These are phyloP conservation scores for Sebastes matsubarae DNA, from an alignment of 2,797 vertebrate genomes.

Conservation along the genomic window DNA sequence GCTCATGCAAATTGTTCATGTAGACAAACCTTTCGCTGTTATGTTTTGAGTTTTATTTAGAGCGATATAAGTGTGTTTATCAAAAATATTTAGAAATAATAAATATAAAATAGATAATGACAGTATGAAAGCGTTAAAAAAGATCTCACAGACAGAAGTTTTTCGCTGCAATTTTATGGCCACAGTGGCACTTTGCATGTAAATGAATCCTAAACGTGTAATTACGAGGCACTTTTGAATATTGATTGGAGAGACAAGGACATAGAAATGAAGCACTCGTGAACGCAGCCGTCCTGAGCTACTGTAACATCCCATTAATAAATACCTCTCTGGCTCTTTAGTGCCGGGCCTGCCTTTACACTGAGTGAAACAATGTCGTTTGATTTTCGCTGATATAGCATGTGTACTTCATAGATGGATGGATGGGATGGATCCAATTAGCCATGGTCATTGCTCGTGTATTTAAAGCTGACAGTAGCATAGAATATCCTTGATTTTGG, in stretches of 20 bases:
- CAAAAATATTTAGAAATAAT: slow-evolving; percentile 18
- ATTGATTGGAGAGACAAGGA: slow-evolving; percentile 70
- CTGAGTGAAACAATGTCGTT: slow-evolving; percentile 68
- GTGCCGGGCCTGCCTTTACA: slow-evolving; percentile 48
- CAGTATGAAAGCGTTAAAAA: slow-evolving; percentile 5
- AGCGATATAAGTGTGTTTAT: slow-evolving; percentile 28
- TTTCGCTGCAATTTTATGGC: slow-evolving; percentile 42
- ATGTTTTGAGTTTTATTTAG: slow-evolving; percentile 34
- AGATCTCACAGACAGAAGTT: slow-evolving; percentile 21
- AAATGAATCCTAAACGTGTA: slow-evolving; percentile 69
- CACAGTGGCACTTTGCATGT: slow-evolving; percentile 53
- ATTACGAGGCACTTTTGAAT: slow-evolving; percentile 73
- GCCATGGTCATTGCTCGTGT: slow-evolving; percentile 68
- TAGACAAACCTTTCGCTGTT: slow-evolving; percentile 43
- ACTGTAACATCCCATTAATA: slow-evolving; percentile 71
- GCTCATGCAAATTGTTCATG: slow-evolving; percentile 67
- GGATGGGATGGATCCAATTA: slow-evolving; percentile 72
- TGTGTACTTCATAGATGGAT: slow-evolving; percentile 72
- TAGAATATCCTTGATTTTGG: slow-evolving; percentile 66
- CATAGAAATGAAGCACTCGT: slow-evolving; percentile 63
- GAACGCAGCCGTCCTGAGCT: slow-evolving; percentile 45
- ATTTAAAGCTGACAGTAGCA: slow-evolving; percentile 71
- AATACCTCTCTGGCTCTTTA: slow-evolving; percentile 72
- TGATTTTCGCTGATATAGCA: slow-evolving; percentile 71
- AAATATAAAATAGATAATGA: slow-evolving; percentile 20